These are phyloP conservation scores for Ceuthmochares aereus DNA, from an alignment of 2,113 vertebrate species.

Conservation along the genomic window DNA sequence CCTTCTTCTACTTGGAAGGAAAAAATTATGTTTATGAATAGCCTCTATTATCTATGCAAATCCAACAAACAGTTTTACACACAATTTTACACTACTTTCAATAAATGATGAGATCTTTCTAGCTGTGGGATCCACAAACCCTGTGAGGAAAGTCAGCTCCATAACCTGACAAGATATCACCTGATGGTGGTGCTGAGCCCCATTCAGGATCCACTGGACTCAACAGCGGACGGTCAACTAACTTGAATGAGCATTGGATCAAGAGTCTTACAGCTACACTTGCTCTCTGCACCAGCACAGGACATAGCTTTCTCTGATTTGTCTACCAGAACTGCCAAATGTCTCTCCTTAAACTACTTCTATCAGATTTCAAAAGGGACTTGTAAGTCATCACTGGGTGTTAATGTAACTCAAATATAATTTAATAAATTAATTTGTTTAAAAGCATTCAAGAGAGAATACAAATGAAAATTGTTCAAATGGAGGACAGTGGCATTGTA, in stretches of 20 bases:
- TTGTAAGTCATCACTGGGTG: neutral
- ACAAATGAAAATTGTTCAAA: constrained; percentile 11
- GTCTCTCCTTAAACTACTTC: neutral
- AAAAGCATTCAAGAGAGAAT: neutral
- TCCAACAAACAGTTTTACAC: neutral
- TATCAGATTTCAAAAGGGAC: neutral
- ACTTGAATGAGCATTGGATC: neutral
- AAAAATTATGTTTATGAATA: neutral
- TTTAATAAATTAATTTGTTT: neutral
- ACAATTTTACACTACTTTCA: neutral
- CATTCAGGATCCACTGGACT: neutral
- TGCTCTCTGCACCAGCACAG: neutral
- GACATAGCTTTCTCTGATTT: neutral
- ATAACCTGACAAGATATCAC: neutral
- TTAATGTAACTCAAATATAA: neutral
- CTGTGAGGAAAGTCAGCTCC: neutral
- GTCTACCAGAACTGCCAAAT: neutral
- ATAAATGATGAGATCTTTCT: neutral
- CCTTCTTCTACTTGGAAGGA: neutral
- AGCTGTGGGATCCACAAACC: neutral
- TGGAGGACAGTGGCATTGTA: neutral
- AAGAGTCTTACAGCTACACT: neutral
- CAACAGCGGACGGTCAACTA: neutral
- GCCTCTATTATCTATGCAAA: neutral
- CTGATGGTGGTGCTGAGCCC: neutral